These are phyloP conservation scores for Anolis apletophallus DNA, from an alignment of 2,797 vertebrate species.

Conservation along the genomic window DNA sequence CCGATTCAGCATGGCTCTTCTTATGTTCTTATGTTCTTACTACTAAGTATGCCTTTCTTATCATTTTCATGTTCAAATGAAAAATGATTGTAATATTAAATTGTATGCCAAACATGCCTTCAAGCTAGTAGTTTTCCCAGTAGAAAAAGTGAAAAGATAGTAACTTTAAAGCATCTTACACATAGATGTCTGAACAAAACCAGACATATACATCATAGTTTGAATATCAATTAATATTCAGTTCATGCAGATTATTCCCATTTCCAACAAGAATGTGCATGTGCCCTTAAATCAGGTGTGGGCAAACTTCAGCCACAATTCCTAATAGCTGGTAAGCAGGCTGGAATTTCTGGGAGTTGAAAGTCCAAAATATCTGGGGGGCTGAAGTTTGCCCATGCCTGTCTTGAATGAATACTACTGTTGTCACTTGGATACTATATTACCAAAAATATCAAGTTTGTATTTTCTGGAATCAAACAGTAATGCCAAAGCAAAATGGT, in stretches of 20 bases:
- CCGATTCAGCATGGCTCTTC: no score
- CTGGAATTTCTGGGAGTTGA: no score
- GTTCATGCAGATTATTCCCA: not conserved
- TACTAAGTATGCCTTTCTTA: not conserved
- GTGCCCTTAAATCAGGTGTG: no score
- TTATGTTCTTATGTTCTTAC: no score
- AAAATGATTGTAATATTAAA: slow-evolving; percentile 20
- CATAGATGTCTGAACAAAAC: not conserved
- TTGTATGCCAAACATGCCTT: slow-evolving; percentile 22
- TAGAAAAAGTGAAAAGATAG: slow-evolving; percentile 27
- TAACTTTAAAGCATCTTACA: not conserved
- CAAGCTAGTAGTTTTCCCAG: not conserved
- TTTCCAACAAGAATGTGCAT: not conserved
- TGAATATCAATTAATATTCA: not conserved
- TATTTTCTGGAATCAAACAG: not conserved
- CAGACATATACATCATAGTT: not conserved
- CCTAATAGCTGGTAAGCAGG: no score
- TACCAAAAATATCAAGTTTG: not conserved
- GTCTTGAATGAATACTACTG: not conserved
- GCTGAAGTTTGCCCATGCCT: no score
- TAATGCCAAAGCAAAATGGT: not conserved
- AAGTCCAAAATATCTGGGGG: no score
- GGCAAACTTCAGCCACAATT: no score
- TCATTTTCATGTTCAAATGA: slow-evolving; percentile 44
- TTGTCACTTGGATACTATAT: not conserved